Evolutionary conservation across 2,113 vertebrate species (phyloP).

Genomic region (Neofelis nebulosa): DNA sequence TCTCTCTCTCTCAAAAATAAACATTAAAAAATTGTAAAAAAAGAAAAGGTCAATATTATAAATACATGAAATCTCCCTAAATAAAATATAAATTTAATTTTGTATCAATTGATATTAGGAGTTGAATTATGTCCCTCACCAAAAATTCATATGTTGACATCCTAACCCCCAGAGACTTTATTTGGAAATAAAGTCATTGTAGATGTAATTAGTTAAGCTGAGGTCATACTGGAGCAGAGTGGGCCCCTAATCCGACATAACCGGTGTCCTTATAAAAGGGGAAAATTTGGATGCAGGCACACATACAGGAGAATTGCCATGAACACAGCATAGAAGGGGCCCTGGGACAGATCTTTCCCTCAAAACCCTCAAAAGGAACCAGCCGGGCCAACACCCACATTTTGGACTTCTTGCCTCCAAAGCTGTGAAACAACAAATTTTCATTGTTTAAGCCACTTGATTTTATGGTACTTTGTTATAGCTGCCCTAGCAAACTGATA

Average conservation of each 20-base stretch:
- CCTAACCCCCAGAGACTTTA: background rate
- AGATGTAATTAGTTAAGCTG: background rate
- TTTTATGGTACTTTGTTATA: background rate
- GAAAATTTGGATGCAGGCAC: background rate
- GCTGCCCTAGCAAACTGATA: background rate
- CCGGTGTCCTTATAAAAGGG: background rate
- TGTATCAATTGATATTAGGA: background rate
- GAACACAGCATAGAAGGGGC: background rate
- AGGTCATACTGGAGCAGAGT: background rate
- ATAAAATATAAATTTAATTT: slow-evolving; percentile 16
- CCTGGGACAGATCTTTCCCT: background rate
- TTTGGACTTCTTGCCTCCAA: background rate
- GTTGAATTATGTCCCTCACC: background rate
- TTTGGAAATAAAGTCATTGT: background rate
- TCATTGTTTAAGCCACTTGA: background rate
- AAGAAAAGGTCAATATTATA: slow-evolving; percentile 6
- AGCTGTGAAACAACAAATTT: background rate
- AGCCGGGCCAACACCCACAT: background rate
- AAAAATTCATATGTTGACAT: background rate
- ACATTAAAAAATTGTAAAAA: no score
- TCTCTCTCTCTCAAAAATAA: no score
- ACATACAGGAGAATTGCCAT: background rate
- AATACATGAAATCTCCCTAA: background rate
- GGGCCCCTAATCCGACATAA: background rate
- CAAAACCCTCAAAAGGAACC: background rate